phyloP scores from a whole-genome alignment of 2,113 vertebrate species.

The Poeciliopsis prolifica region DNA sequence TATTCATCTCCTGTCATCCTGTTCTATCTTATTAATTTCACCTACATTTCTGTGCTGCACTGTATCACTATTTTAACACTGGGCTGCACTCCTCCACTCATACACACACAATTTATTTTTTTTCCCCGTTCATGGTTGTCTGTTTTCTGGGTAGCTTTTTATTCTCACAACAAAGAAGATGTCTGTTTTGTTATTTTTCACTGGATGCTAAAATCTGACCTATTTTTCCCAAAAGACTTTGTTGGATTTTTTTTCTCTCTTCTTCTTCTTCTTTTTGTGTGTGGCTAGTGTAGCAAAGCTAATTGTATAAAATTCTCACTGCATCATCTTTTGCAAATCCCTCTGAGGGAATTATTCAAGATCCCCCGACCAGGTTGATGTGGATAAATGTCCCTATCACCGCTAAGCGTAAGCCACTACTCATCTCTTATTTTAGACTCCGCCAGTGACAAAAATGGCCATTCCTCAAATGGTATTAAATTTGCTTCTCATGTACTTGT shows the following conservation, averaged over 20 bases:
- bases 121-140: slow-evolving; percentile 12
- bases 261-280: neutral
- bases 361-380: slow-evolving; percentile 47
- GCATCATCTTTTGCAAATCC: slow-evolving; percentile 46
- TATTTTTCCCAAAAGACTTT: slow-evolving; percentile 52
- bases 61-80: slow-evolving; percentile 23
- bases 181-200: slow-evolving; percentile 51
- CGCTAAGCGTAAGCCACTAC: slow-evolving; percentile 31
- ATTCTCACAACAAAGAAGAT: slow-evolving; percentile 47
- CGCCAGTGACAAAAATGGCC: slow-evolving; percentile 4
- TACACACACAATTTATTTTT: slow-evolving; percentile 9
- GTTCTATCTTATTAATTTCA: slow-evolving; percentile 41
- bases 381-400: slow-evolving; percentile 50
- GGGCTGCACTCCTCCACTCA: neutral
- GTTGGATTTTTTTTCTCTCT: neutral
- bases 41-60: slow-evolving; percentile 31
- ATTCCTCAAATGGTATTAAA: slow-evolving; percentile 39
- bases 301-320: slow-evolving; percentile 46
- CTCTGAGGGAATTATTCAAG: slow-evolving; percentile 40
- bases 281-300: slow-evolving; percentile 35
- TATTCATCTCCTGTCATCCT: slow-evolving; percentile 40
- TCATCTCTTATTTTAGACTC: slow-evolving; percentile 14
- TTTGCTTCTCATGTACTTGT: slow-evolving; percentile 25
- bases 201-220: slow-evolving; percentile 59
- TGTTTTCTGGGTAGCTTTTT: slow-evolving; percentile 34